These are phyloP conservation scores for Struthidea cinerea DNA, from an alignment of 2,113 vertebrate species.

Conservation along the genomic window DNA sequence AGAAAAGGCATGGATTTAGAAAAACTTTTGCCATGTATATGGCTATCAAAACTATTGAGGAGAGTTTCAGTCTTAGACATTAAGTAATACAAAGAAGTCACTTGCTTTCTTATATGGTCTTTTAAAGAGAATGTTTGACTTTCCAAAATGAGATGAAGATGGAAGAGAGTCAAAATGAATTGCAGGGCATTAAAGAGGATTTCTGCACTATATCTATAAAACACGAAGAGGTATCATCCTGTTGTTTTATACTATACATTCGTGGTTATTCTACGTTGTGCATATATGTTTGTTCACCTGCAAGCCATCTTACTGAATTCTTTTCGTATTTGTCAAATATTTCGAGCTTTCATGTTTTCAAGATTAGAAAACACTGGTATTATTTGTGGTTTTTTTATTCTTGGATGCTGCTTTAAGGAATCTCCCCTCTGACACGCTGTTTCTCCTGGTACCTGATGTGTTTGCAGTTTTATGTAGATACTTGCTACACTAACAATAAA, in stretches of 20 bases:
- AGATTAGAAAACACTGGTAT: background rate
- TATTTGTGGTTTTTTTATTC: background rate
- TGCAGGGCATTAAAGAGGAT: constrained; percentile 26
- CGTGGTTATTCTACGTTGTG: background rate
- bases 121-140: constrained; percentile 64
- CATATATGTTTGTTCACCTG: background rate
- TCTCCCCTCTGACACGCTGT: background rate
- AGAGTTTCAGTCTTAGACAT: background rate
- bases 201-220: constrained; percentile 31
- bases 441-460: background rate
- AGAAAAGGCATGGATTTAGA: background rate
- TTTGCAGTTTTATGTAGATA: background rate
- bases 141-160: constrained; percentile 35
- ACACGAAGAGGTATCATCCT: constrained; percentile 52
- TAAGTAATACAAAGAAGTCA: background rate
- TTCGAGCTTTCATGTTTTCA: background rate
- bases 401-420: background rate
- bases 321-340: background rate
- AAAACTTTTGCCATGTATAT: background rate
- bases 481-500: background rate
- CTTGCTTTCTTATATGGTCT: constrained; percentile 17
- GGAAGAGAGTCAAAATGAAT: constrained; percentile 3
- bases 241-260: background rate
- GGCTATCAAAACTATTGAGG: background rate
- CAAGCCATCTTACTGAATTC: background rate